Evolutionary conservation across 2,888 invertebrate species (phyloP), one percentile per base, ranked within the genome.

Genomic region (Tinea pellionella): DNA sequence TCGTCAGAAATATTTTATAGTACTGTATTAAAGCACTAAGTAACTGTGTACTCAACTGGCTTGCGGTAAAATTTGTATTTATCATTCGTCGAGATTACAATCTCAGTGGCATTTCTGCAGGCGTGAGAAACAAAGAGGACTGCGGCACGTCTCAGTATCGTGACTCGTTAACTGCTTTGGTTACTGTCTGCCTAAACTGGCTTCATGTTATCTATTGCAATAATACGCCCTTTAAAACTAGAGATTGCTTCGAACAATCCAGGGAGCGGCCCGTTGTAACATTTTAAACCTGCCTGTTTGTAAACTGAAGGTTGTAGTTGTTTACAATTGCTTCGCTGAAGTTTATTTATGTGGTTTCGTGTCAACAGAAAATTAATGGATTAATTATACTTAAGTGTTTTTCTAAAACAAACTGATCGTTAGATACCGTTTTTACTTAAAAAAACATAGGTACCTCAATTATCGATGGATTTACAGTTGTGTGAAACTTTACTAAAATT

Each of bases 121-220:
- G 75, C 79, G 80, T 83, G 84, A 80, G 83, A 80, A 80, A 72
- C 72, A 72, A 74, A 73, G 69, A 68, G 65, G 65, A 69, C n/a
- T 59, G 42, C 59, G 16, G 59, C 66, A 64, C 67, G 68, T 68
- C 64, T 67, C 63, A 42, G 18, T 59, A 6, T 79, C 81, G 78
- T 81, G 79, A 81, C 78, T 72, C 66, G 70, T 67, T 68, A 64
- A 64, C 67, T 68, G 60, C 63, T 12, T 53, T 62, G 68, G 68
- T 68, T 68, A 68, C 67, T 67, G 42, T 61, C 60, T 61, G 59
- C 62, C 57, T 51, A 62, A n/a, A 63, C 57, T 57, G 57, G 11
- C 57, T 32, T 57, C 57, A 32, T 32, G 32, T 57, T 30, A 57
- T 32, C 30, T 57, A 57, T 57, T 32, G 30, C 57, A 57, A 53